Evolutionary conservation across 30 jellyfish, hydroid and myxozoan genomes (phyloP).

Genomic region (Turritopsis dohrnii): DNA sequence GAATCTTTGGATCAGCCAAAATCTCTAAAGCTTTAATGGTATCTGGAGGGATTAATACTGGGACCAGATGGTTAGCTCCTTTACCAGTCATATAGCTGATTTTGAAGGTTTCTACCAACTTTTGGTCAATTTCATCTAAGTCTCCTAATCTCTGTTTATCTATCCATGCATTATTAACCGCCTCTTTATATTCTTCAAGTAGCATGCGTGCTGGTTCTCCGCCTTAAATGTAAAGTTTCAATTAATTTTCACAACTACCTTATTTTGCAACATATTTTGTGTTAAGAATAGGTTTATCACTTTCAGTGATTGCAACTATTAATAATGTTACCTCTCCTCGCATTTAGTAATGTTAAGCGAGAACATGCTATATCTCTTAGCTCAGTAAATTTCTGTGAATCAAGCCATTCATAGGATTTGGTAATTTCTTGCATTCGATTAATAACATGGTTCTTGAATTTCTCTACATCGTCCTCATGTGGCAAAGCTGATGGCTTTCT

Average conservation of each 20-base stretch:
- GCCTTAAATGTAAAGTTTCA: background rate
- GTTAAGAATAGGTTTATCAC: background rate
- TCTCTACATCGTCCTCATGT: constrained; percentile 16
- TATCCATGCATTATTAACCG: constrained; percentile 12
- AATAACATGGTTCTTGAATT: background rate
- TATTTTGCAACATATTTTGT: background rate
- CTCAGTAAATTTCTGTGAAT: constrained; percentile 8
- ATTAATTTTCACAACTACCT: background rate
- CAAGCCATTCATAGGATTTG: constrained; percentile 1
- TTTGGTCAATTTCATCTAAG: constrained; percentile 21
- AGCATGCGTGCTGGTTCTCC: constrained; percentile 32
- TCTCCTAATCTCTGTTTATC: constrained; percentile 25
- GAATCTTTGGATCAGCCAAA: constrained; percentile 14
- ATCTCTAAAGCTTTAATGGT: background rate
- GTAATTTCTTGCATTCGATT: constrained; percentile 1
- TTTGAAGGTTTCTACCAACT: constrained; percentile 13
- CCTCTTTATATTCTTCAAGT: constrained; percentile 24
- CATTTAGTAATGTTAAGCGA: constrained; percentile 14
- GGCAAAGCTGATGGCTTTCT: constrained; percentile 17
- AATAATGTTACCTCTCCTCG: constrained; percentile 19
- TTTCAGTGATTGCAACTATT: background rate
- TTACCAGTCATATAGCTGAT: constrained; percentile 17
- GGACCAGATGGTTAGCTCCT: constrained; percentile 29
- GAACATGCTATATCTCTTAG: constrained; percentile 27
- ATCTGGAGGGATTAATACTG: constrained; percentile 24